Evolutionary conservation across 2,113 vertebrate genomes (phyloP), one percentile per base, ranked within the genome.

Genomic region (Tychaedon coryphoeus): DNA sequence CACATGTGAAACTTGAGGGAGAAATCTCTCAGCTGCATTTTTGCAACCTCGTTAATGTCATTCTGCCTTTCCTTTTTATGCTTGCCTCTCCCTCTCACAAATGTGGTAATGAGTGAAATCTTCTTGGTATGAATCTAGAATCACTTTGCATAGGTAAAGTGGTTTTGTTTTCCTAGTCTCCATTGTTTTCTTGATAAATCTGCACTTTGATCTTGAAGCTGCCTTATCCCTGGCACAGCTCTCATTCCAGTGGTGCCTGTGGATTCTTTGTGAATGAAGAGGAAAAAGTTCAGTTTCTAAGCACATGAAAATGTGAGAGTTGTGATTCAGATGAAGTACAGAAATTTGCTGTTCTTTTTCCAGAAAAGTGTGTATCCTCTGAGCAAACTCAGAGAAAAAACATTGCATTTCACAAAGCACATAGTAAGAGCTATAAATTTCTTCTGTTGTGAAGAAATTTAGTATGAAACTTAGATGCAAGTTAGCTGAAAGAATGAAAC

Each of bases 141-240:
- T 92, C 75, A 78, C 50, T 93, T 77, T 92, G 23, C 73, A 48
- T 29, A 84, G 65, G 73, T 82, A 28, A 78, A 69, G 38, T 47
- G 56, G 40, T n/a, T 82, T 70, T 86, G 64, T 86, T 93, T 95
- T 87, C 76, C 54, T 75, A 14, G 83, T 94, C 54, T 86, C 82
- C 48, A 65, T 69, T 92, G 87, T 96, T 95, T 95, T 88, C 82
- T 66, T 90, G 75, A 82, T 92, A 96, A 97, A 86, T 75, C 50
- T 80, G 36, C 58, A 69, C 78, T 96, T 95, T 94, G 91, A 95
- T 88, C 85, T 79, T 87, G 75, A 96, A 90, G 88, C 54, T 81
- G 78, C 34, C 51, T 93, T 91, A 62, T 8, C 71, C 34, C 40
- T 83, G 81, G 65, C 72, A 84, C 28, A 70, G 38, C 20, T 78